Percentiles rank a stretch among this genome's conserved stretches.
These are phyloP conservation scores for Rhopalosiphum maidis DNA, from an alignment of 1,140 invertebrate genomes.

Conservation along the genomic window DNA sequence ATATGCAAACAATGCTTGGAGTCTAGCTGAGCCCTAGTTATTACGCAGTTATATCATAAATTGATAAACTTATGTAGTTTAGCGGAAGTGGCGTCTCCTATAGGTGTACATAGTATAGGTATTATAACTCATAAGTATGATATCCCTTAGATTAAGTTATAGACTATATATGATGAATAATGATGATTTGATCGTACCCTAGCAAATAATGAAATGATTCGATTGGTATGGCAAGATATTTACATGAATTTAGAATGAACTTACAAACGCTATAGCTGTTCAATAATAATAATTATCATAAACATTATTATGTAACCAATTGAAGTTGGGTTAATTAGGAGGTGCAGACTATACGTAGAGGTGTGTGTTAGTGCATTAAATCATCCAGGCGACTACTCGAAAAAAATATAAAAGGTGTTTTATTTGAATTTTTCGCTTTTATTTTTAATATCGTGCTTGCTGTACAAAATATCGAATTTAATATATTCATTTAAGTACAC, in stretches of 20 bases:
- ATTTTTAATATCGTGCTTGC: background rate
- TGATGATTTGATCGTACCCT: background rate
- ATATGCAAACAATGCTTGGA: background rate
- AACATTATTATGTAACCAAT: background rate
- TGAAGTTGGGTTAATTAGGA: background rate
- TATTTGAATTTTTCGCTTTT: background rate
- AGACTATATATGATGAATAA: background rate
- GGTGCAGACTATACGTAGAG: background rate
- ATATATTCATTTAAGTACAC: background rate
- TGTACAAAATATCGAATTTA: slow-evolving; percentile 1
- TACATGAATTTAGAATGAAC: background rate
- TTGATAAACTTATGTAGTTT: background rate
- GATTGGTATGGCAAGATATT: background rate
- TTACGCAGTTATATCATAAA: background rate
- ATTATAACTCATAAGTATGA: too few species aligned
- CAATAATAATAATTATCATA: background rate
- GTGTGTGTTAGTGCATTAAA: background rate
- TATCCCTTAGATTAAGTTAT: too few species aligned
- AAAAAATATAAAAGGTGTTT: background rate
- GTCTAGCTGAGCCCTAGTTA: background rate
- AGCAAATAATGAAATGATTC: background rate
- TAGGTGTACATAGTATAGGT: too few species aligned
- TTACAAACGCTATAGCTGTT: background rate
- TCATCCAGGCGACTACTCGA: background rate
- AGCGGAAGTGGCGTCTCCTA: background rate